A percentile compares a stretch with the other conserved stretches of the same genome.
phyloP scores from a whole-genome alignment of 2,888 invertebrate genomes.

The Frankliniella fusca region DNA sequence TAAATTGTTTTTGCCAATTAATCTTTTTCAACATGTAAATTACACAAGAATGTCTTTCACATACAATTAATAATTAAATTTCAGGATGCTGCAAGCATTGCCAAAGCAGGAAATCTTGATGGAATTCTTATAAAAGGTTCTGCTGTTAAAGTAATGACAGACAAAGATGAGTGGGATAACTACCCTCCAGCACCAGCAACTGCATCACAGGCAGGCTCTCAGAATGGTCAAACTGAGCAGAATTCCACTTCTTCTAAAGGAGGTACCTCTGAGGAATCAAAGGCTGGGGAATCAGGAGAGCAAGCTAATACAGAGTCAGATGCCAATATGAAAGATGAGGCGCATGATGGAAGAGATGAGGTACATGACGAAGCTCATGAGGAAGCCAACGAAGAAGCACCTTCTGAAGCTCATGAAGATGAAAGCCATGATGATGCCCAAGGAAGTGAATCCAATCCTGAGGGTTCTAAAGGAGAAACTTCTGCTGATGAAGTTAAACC shows the following conservation, averaged over 20 bases:
- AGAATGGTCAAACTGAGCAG: not conserved
- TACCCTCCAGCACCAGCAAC: not conserved
- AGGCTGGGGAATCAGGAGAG: not conserved
- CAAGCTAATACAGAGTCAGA: not conserved
- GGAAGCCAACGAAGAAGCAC: not conserved
- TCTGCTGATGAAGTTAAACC: not conserved
- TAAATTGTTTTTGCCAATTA: no score
- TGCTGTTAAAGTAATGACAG: constrained; percentile 7
- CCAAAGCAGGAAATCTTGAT: not conserved
- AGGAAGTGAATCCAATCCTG: not conserved
- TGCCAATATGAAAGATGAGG: not conserved
- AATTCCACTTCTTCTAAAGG: not conserved
- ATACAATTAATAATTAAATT: not conserved
- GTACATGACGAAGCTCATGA: not conserved
- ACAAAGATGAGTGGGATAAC: constrained; percentile 20
- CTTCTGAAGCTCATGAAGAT: not conserved
- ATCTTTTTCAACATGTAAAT: no score
- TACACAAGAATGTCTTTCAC: not conserved
- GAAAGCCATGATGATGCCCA: not conserved
- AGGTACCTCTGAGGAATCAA: not conserved
- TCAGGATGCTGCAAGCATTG: not conserved
- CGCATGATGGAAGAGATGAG: not conserved
- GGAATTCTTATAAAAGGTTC: constrained; percentile 4
- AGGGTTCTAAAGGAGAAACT: not conserved
- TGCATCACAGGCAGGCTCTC: not conserved